Conservation (phyloP, 2,888 invertebrate genomes). For the Oligia fasciuncula region DNA sequence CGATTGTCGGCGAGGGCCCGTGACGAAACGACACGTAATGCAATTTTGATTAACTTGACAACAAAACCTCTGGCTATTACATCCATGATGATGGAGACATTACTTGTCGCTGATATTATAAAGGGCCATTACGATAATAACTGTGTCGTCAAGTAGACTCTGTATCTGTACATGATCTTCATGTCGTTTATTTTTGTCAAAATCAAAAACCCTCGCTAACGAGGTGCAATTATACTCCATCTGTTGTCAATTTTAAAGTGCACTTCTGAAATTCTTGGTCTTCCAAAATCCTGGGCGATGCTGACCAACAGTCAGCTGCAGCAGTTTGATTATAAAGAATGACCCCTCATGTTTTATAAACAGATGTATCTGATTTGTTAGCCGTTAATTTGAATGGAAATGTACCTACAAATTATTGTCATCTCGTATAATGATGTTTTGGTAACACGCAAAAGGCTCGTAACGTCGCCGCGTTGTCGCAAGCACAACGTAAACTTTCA, state of each 20-base stretch:
- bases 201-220: not conserved
- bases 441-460: conserved; percentile 84
- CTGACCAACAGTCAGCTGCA: not conserved
- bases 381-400: conserved; percentile 52
- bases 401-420: conserved; percentile 60
- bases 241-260: not conserved
- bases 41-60: conserved; percentile 87
- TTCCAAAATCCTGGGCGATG: not conserved
- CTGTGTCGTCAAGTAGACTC: conserved; percentile 43
- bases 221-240: not conserved
- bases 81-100: conserved; percentile 81
- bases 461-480: conserved; percentile 58
- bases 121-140: conserved; percentile 55
- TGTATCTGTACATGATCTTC: conserved; percentile 26
- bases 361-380: conserved; percentile 39
- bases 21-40: conserved; percentile 85
- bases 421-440: conserved; percentile 71
- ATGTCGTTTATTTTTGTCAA: conserved; percentile 11
- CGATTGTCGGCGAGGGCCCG: conserved; percentile 71
- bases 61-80: conserved; percentile 75
- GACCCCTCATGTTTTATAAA: conserved; percentile 37
- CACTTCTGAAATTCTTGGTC: conserved; percentile 1
- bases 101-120: conserved; percentile 72
- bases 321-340: conserved; percentile 11
- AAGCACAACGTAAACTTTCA: conserved; percentile 85